phyloP scores from a whole-genome alignment of 92 coral and sea anemone species.

The Parazoanthus darwini region DNA sequence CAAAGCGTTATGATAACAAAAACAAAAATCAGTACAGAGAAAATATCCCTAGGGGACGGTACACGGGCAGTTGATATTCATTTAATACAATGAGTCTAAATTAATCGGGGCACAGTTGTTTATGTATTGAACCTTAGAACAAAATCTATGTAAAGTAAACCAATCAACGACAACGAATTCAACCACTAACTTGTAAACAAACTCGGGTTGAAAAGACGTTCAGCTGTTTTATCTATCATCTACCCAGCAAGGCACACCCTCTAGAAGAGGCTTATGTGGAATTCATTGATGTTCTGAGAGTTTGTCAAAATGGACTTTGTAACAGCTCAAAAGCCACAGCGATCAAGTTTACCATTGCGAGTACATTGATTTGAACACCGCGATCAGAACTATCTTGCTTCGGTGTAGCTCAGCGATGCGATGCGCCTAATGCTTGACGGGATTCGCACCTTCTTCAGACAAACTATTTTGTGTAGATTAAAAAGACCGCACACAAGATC shows the following conservation, averaged over 20 bases:
- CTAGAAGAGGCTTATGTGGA: too few species aligned
- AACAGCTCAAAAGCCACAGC: conserved; percentile 13
- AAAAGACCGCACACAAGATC: conserved; percentile 11
- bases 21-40: too few species aligned
- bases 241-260: background rate
- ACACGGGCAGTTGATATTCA: too few species aligned
- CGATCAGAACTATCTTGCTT: conserved; percentile 9
- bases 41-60: too few species aligned
- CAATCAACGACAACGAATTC: background rate
- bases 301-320: conserved; percentile 2
- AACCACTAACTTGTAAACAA: background rate
- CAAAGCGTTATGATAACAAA: too few species aligned
- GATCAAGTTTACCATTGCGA: conserved; percentile 23
- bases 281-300: background rate
- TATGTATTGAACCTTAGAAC: conserved; percentile 14
- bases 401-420: conserved; percentile 33
- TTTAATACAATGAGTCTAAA: too few species aligned
- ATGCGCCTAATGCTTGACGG: conserved; percentile 12
- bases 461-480: background rate
- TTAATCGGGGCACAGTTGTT: background rate
- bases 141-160: background rate
- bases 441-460: background rate
- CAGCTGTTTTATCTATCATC: background rate
- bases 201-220: background rate
- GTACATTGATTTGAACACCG: background rate